These are phyloP conservation scores for Pteronotus mesoamericanus DNA, from an alignment of 2,797 vertebrate genomes.

Conservation along the genomic window DNA sequence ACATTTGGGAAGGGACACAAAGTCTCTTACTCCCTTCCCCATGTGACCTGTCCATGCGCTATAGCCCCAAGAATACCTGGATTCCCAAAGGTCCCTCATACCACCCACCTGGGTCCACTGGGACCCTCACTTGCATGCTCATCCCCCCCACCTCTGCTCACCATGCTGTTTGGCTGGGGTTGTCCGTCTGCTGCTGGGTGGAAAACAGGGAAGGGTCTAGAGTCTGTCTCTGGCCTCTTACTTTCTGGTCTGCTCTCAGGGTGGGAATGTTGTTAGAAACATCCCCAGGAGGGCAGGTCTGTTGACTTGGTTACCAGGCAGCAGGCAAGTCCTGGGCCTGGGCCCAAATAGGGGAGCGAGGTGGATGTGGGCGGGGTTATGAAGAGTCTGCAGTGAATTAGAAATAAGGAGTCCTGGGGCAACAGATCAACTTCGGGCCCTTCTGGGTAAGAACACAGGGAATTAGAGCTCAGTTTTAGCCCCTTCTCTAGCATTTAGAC, in stretches of 20 bases:
- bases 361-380: not conserved
- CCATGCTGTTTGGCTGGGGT: not conserved
- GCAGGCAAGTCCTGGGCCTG: not conserved
- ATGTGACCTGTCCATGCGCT: not conserved
- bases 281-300: not conserved
- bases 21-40: not conserved
- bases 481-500: not conserved
- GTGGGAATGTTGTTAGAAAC: conserved; percentile 42
- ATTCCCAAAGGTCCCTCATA: not conserved
- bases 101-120: not conserved
- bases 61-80: not conserved
- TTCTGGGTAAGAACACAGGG: not conserved
- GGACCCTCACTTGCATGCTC: not conserved
- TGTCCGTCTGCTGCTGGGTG: not conserved
- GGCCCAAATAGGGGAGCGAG: not conserved
- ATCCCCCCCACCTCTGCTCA: not conserved
- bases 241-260: not conserved
- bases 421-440: not conserved
- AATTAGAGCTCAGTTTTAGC: not conserved
- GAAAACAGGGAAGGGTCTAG: not conserved
- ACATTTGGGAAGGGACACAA: not conserved
- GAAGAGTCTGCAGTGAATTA: not conserved
- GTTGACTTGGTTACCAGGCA: conserved; percentile 40
- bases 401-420: conserved; percentile 16
- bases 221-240: not conserved